Evolutionary conservation across 2,113 vertebrate species (phyloP).

Genomic region (Collichthys lucidus): DNA sequence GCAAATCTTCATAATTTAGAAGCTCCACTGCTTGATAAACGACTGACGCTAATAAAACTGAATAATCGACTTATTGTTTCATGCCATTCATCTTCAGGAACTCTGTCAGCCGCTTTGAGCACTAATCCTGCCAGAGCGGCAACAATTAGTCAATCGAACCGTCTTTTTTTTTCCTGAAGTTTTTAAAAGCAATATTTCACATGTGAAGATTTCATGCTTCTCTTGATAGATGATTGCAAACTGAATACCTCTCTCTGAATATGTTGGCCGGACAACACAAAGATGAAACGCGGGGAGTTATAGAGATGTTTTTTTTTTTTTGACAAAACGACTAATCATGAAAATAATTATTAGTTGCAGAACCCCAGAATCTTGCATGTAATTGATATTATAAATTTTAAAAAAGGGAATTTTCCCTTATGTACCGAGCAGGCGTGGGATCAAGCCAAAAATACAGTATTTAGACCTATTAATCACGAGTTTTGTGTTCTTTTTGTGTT

Average conservation of each 20-base stretch:
- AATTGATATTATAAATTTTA: slow-evolving; percentile 23
- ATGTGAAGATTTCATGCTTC: not conserved
- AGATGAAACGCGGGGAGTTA: not conserved
- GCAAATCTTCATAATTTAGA: not conserved
- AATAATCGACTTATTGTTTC: not conserved
- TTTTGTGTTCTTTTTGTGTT: slow-evolving; percentile 63
- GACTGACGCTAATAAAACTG: not conserved
- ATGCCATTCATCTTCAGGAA: not conserved
- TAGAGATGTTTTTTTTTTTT: not conserved
- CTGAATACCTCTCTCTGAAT: not conserved
- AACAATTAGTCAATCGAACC: not conserved
- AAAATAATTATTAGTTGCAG: not conserved
- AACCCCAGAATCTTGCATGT: not conserved
- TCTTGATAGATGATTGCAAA: not conserved
- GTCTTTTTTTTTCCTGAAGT: no score
- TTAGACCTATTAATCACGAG: slow-evolving; percentile 64
- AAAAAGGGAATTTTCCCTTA: slow-evolving; percentile 31
- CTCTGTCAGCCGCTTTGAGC: not conserved
- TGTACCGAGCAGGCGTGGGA: slow-evolving; percentile 15
- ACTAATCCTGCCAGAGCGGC: not conserved
- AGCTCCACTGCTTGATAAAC: not conserved
- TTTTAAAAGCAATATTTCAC: not conserved
- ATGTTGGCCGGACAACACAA: not conserved
- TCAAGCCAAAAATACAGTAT: slow-evolving; percentile 47
- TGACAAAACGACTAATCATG: not conserved